phyloP scores from a whole-genome alignment of 2,888 invertebrate genomes.

The Dryocosmus kuriphilus region DNA sequence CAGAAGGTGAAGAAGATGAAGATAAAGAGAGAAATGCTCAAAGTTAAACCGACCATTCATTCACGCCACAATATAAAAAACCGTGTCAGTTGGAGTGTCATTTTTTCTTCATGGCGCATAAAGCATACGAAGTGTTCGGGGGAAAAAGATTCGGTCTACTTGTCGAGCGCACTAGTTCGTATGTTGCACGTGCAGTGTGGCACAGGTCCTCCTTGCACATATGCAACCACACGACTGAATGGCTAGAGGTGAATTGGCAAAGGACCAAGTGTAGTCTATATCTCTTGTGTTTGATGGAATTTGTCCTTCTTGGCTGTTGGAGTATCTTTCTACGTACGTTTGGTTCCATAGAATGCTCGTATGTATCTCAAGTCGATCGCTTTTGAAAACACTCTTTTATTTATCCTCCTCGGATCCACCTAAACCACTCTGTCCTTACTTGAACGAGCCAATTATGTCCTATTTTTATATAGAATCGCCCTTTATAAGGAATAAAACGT shows the following conservation, averaged over 20 bases:
- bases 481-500: neutral
- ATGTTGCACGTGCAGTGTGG: neutral
- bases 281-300: constrained; percentile 70
- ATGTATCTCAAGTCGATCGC: constrained; percentile 66
- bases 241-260: constrained; percentile 66
- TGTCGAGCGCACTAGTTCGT: constrained; percentile 48
- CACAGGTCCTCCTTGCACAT: constrained; percentile 31
- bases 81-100: constrained; percentile 23
- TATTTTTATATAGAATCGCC: neutral
- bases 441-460: neutral
- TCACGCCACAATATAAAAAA: constrained; percentile 19
- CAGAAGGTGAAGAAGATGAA: constrained; percentile 22
- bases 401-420: constrained; percentile 51
- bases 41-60: constrained; percentile 24
- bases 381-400: constrained; percentile 64
- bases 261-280: constrained; percentile 63
- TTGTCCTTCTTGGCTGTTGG: constrained; percentile 62
- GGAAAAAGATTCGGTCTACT: constrained; percentile 53
- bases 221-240: constrained; percentile 57
- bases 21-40: constrained; percentile 30
- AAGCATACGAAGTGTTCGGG: constrained; percentile 49
- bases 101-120: constrained; percentile 22
- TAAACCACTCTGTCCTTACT: constrained; percentile 5
- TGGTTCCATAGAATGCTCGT: constrained; percentile 63
- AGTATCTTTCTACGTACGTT: constrained; percentile 64